phyloP scores from a whole-genome alignment of 2,888 invertebrate species.

The Aphodius granarius region DNA sequence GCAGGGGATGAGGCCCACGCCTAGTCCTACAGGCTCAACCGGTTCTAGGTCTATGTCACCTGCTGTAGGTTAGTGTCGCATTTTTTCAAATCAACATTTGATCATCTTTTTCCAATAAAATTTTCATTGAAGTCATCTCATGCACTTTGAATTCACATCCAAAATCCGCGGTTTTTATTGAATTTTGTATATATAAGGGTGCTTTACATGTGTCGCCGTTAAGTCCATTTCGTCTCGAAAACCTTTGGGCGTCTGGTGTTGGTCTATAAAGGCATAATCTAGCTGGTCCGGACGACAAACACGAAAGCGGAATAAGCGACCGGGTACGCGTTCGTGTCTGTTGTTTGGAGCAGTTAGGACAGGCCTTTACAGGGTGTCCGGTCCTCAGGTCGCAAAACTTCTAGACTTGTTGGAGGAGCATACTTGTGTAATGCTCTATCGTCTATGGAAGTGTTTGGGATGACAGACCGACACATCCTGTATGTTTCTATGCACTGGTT shows the following conservation, averaged over 20 bases:
- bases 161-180: background rate
- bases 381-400: background rate
- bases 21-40: slow-evolving; percentile 90
- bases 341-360: no score
- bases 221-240: background rate
- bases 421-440: background rate
- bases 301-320: no score
- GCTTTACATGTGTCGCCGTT: background rate
- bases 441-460: no score
- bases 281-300: no score
- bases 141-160: background rate
- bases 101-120: background rate
- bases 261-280: background rate
- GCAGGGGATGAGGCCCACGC: slow-evolving; percentile 86
- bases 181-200: background rate
- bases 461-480: background rate
- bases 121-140: background rate
- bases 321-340: no score
- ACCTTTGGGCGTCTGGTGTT: background rate
- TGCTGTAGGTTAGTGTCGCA: slow-evolving; percentile 81
- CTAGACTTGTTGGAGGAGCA: no score
- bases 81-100: background rate
- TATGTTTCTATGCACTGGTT: background rate
- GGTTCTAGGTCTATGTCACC: slow-evolving; percentile 98
- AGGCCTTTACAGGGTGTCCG: no score